These are phyloP conservation scores for Philantomba maxwellii DNA, from an alignment of 2,113 vertebrate genomes.

Conservation along the genomic window DNA sequence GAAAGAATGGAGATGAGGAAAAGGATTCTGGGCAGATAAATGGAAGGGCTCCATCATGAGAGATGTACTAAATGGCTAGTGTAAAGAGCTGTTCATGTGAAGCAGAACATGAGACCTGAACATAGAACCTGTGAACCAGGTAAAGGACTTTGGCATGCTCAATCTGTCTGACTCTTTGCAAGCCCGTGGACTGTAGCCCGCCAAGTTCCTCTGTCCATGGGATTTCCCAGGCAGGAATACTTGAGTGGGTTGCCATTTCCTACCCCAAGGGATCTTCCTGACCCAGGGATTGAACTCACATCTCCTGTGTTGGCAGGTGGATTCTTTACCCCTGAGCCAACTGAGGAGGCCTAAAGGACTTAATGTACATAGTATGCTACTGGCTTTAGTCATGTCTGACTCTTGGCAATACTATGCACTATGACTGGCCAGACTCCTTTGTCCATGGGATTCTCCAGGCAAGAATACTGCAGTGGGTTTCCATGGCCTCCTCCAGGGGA, in stretches of 20 bases:
- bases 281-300: background rate
- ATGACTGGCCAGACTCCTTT: background rate
- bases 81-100: background rate
- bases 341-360: background rate
- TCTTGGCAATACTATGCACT: background rate
- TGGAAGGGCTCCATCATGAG: background rate
- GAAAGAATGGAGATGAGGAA: background rate
- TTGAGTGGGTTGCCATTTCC: background rate
- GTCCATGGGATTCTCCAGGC: background rate
- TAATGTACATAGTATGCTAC: background rate
- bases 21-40: background rate
- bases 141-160: background rate
- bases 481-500: background rate
- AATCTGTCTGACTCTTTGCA: background rate
- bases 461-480: background rate
- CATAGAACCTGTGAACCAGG: too few relatives aligned
- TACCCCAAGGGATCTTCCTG: background rate
- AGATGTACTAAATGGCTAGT: background rate
- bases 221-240: background rate
- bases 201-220: background rate
- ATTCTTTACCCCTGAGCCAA: background rate
- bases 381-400: background rate
- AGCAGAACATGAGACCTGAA: background rate
- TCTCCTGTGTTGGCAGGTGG: background rate
- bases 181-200: background rate